Percentiles rank a stretch among this genome's conserved stretches.
phyloP scores from a whole-genome alignment of 1,140 invertebrate species.

The Watersipora subatra region DNA sequence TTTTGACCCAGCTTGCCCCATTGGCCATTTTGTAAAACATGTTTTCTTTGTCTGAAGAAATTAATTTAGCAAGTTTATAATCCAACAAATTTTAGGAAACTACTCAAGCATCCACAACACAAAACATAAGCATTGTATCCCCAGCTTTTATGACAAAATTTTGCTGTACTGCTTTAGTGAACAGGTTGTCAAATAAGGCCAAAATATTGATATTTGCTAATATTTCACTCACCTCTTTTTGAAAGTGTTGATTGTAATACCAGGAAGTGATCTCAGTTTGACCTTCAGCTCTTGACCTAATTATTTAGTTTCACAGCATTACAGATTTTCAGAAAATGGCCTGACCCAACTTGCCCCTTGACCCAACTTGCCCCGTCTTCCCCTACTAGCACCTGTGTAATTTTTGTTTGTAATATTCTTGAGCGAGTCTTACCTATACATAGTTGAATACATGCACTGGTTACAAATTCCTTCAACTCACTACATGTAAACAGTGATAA shows the following conservation, averaged over 20 bases:
- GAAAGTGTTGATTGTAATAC: not conserved
- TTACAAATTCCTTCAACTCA: too few species aligned
- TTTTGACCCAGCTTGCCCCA: not conserved
- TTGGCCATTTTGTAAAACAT: not conserved
- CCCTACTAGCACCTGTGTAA: not conserved
- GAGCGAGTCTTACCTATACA: too few species aligned
- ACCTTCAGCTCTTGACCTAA: not conserved
- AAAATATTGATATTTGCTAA: not conserved
- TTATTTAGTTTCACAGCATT: not conserved
- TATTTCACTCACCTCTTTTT: not conserved
- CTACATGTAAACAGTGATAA: too few species aligned
- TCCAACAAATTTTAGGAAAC: not conserved
- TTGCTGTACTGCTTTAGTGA: not conserved
- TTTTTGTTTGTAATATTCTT: too few species aligned
- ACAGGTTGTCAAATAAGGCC: not conserved
- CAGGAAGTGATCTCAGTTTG: not conserved
- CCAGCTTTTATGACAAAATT: not conserved
- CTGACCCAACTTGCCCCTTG: not conserved
- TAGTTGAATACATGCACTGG: too few species aligned
- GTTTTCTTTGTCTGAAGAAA: not conserved
- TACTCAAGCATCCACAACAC: not conserved
- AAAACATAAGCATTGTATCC: not conserved
- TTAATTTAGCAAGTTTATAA: not conserved
- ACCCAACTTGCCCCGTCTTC: not conserved
- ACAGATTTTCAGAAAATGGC: not conserved